Conservation (phyloP, 2,888 invertebrate genomes). For the Oscheius sp. region DNA sequence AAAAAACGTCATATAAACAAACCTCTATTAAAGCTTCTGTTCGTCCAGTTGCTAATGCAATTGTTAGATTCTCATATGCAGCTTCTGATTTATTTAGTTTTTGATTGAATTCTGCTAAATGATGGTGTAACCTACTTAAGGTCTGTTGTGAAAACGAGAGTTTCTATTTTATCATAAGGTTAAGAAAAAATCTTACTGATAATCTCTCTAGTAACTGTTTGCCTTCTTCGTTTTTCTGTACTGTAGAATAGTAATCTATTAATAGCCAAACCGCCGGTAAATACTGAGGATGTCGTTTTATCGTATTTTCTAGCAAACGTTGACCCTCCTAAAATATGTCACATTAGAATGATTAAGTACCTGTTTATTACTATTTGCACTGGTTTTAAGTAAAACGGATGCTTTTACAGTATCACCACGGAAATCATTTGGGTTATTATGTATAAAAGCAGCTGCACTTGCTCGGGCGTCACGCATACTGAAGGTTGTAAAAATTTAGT, state of each 20-base stretch:
- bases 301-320: slow-evolving; percentile 1
- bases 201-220: slow-evolving; percentile 1
- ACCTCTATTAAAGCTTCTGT: slow-evolving; percentile 1
- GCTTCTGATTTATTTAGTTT: background rate
- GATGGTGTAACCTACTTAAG: slow-evolving; percentile 18
- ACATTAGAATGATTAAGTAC: background rate
- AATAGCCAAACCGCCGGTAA: slow-evolving; percentile 1
- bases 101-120: slow-evolving; percentile 6
- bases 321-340: slow-evolving; percentile 10
- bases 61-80: slow-evolving; percentile 10
- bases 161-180: background rate
- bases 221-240: background rate
- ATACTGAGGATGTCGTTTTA: background rate
- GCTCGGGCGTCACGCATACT: slow-evolving; percentile 13
- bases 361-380: background rate
- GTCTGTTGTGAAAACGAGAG: too few species aligned
- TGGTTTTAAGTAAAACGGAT: background rate
- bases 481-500: background rate
- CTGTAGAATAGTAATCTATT: slow-evolving; percentile 5
- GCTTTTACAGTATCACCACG: slow-evolving; percentile 1
- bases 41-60: background rate
- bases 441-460: background rate
- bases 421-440: background rate
- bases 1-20: too few species aligned
- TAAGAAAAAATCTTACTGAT: background rate